These are phyloP conservation scores for Caenorhabditis zanzibari DNA, from an alignment of 2,888 invertebrate genomes.

Conservation along the genomic window DNA sequence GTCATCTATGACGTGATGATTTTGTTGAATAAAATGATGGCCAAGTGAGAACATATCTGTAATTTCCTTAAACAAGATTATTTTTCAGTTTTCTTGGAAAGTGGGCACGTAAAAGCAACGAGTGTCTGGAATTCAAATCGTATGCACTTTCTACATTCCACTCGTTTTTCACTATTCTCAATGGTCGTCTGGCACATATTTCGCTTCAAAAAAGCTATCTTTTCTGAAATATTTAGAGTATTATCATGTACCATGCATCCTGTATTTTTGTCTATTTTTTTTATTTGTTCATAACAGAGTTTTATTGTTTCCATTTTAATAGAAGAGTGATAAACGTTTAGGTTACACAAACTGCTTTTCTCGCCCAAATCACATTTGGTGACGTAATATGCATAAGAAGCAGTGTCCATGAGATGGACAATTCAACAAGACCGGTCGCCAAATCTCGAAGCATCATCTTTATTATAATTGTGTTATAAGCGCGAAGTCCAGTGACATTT, in stretches of 20 bases:
- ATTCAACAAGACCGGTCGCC: conserved; percentile 64
- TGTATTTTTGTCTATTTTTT: not conserved
- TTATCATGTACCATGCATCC: conserved; percentile 23
- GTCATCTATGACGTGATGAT: conserved; percentile 17
- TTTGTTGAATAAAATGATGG: conserved; percentile 19
- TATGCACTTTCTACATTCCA: not conserved
- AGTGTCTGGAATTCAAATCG: not conserved
- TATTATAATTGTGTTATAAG: conserved; percentile 64
- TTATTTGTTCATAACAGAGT: not conserved
- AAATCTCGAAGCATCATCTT: conserved; percentile 68
- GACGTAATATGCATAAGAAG: conserved; percentile 42
- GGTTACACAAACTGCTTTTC: not conserved
- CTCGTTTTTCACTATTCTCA: conserved; percentile 1
- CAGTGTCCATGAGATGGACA: conserved; percentile 30
- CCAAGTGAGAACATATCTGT: not conserved
- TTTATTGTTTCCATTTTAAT: not conserved
- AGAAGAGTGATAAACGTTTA: not conserved
- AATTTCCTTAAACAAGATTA: not conserved
- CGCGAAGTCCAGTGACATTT: conserved; percentile 44
- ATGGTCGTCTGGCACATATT: not conserved
- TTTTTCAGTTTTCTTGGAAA: conserved; percentile 27
- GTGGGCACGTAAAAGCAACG: not conserved
- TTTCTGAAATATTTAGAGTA: not conserved
- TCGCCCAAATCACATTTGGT: conserved; percentile 31
- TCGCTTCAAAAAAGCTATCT: not conserved